Evolutionary conservation across 2,888 invertebrate genomes (phyloP), one percentile per base, ranked within the genome.

Genomic region (Euspilapteryx auroguttella): DNA sequence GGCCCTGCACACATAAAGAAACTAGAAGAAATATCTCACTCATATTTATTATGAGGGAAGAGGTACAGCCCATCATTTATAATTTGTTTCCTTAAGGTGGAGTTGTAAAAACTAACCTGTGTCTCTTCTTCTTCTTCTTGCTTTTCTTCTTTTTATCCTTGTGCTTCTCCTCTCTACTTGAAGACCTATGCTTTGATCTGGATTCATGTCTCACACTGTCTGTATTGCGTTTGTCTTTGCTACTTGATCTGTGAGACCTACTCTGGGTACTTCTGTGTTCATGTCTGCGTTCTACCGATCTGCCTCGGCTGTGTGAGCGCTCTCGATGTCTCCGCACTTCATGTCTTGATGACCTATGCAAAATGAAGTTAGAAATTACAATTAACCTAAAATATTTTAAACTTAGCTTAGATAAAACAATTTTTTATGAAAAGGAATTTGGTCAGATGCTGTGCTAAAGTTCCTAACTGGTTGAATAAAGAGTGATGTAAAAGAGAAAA

Each of bases 341-440:
- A 11, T 47, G 37, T 35, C 49, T 52, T 11, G 71, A 59, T 7
- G 68, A 69, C 71, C 69, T 71, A n/a, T n/a, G n/a, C n/a, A n/a
- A n/a, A n/a, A n/a, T n/a, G n/a, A n/a, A n/a, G n/a, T n/a, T n/a
- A n/a, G n/a, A n/a, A n/a, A n/a, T n/a, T n/a, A n/a, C n/a, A n/a
- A n/a, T n/a, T n/a, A n/a, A n/a, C n/a, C 6, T 9, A 17, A 3
- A 5, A 23, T 23, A 20, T 5, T 23, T 23, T 23, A 10, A 23
- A 4, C 6, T 23, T 23, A 10, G 10, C 10, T 9, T 20, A 20
- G 20, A 23, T 7, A 23, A 5, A 23, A 10, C 12, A 14, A 25
- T 10, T 12, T 4, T 13, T 25, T 14, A 10, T 25, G 12, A 13
- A n/a, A n/a, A n/a, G n/a, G n/a, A n/a, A n/a, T n/a, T n/a, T n/a